Percentiles rank a stretch among this genome's conserved stretches.
These are phyloP conservation scores for Centruroides vittatus DNA, from an alignment of 1,140 invertebrate genomes.

Conservation along the genomic window DNA sequence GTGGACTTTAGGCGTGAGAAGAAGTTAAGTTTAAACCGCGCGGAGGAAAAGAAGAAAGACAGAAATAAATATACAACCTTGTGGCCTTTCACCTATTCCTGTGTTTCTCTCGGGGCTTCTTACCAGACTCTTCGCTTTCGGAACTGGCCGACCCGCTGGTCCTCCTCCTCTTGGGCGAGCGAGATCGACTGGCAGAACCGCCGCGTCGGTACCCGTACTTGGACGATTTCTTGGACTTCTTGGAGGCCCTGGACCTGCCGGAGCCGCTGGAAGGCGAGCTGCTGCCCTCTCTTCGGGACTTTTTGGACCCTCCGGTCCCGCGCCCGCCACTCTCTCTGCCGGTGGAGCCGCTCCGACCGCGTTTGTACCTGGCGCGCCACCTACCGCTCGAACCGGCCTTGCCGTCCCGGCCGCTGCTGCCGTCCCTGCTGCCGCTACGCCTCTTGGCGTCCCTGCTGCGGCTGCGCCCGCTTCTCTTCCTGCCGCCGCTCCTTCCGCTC, in stretches of 20 bases:
- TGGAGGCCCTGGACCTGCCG: background rate
- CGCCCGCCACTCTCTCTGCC: background rate
- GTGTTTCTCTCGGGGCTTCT: background rate
- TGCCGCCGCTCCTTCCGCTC: background rate
- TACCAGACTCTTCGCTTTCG: slow-evolving; percentile 6
- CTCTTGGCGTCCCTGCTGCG: slow-evolving; percentile 2
- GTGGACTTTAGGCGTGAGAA: no score
- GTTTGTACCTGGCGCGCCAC: slow-evolving; percentile 2
- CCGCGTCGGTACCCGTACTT: background rate
- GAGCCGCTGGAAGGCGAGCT: background rate
- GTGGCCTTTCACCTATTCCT: no score
- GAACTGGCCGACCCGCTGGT: slow-evolving; percentile 8
- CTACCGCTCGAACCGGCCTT: background rate
- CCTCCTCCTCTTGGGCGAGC: slow-evolving; percentile 5
- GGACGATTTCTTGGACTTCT: background rate
- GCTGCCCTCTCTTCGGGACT: background rate
- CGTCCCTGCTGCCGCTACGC: background rate
- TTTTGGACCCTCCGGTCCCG: background rate
- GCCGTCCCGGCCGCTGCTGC: background rate
- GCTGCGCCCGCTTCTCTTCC: slow-evolving; percentile 3
- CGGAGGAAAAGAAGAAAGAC: no score
- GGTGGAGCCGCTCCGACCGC: background rate
- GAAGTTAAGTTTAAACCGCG: no score
- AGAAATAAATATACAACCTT: no score
- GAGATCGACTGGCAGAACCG: background rate